Evolutionary conservation across 2,113 vertebrate genomes (phyloP), one percentile per base, ranked within the genome.

Genomic region (Rhinopomastus cyanomelas): DNA sequence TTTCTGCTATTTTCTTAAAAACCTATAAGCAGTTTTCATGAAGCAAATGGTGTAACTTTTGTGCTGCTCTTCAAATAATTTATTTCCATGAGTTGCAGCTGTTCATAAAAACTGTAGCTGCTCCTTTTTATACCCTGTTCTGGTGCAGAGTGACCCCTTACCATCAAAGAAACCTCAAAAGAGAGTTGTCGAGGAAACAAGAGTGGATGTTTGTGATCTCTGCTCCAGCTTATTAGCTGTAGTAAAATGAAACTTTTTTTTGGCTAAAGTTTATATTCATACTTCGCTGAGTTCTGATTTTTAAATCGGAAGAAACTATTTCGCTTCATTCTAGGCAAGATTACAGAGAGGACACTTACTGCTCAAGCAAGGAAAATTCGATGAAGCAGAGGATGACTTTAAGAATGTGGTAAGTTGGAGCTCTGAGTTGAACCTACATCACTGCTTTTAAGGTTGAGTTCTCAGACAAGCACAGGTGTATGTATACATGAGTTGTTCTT

Each of bases 311-410:
- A 72, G 6, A 18, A 90, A 64, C 19, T 34, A 14, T 37, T 27
- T 23, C 52, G 3, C 89, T 90, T 90, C 9, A 15, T 96, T 92
- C 80, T 94, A 99, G 99, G 99, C 99, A 59, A 97, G 98, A 57
- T 97, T 99, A 89, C 99, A 99, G 97, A 98, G 99, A 96, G 99
- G 99, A 84, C 98, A 99, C 16, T 96, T 99, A 22, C 92, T 99
- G 39, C 97, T 99, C 76, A 99, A 99, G 93, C 99, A 99, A 91
- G 99, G 99, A 46, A 99, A 97, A 87, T 97, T 99, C 8, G 98
- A 99, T 92, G 99, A 99, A 96, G 99, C 99, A 21, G 98, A 98
- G 94, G 98, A 98, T 53, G 99, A 99, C 95, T 99, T 99, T 68
- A 99, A 98, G 95, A 99, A 97, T 86, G 99, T 99, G 98, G 99